Evolutionary conservation across 2,113 vertebrate species (phyloP), one percentile per base, ranked within the genome.

Genomic region (Oostethus manadensis): DNA sequence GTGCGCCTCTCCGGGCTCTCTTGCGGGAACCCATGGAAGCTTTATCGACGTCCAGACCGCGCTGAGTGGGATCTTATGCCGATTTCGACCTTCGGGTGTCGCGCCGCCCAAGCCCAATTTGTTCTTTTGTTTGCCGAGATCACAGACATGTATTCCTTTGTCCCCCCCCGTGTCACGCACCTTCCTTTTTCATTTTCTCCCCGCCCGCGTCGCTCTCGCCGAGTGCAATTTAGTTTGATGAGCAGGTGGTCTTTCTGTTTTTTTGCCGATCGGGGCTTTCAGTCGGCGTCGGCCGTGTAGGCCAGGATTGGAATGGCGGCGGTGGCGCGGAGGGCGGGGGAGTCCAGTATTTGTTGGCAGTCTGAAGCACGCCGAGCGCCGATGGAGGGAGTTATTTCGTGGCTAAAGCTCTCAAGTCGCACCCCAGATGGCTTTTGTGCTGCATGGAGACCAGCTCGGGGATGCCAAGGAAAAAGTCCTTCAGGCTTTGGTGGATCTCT

Each of bases 201-300:
- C 33, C 72, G 66, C 49, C 23, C 45, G 53, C 44, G 35, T 65
- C 68, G 69, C 72, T 56, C 74, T 77, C 61, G 71, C 66, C 56
- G 74, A 81, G 75, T 82, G 81, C 78, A 88, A 86, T 86, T 87
- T 84, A 86, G 76, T 87, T 83, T 79, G 83, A 82, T 68, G 77
- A 87, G 83, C 88, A 88, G 88, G 86, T 89, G 88, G 85, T 84
- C 83, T 79, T 77, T 80, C 22, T 58, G 79, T 79, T 26, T 45
- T 18, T 21, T 44, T 81, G 78, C 73, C 64, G 78, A 80, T 81
- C 62, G 67, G 71, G 70, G 76, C 71, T 81, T 85, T 86, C 79
- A 81, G 78, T 65, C 45, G 64, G 72, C 84, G 74, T 74, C 82
- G 79, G 79, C 84, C 84, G 84, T 84, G 83, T 84, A 86, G 85